Evolutionary conservation across 2,888 invertebrate genomes (phyloP), one percentile per base, ranked within the genome.

Genomic region (Cephus rjabovi): DNA sequence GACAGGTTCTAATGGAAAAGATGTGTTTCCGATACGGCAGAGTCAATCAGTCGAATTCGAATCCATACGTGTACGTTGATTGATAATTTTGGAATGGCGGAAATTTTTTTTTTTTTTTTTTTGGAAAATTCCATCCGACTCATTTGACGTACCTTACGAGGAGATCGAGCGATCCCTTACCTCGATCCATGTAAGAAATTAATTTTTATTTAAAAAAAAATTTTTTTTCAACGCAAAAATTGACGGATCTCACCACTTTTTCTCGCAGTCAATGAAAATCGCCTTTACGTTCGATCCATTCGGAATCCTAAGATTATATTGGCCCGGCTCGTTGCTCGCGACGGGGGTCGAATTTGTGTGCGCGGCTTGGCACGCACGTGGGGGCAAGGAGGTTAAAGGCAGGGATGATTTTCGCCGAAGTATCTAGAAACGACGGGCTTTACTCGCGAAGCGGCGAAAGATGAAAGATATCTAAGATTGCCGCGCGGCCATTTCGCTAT

Each of bases 401-500:
- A 81, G 76, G 77, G 79, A 79, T 82, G 81, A 82, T 84, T 83
- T 83, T 75, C 69, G 68, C 76, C 56, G 76, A 71, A 79, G 78
- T 70, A 77, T 69, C 76, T 69, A 56, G 75, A 78, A 73, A 76
- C 76, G 70, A 76, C 77, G 75, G 34, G 75, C 40, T 79, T 37
- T 37, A 30, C 73, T 74, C 74, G 74, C 77, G 77, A 34, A 75
- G 85, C 87, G 87, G 87, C 84, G 77, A 82, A 86, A 87, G 88
- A 88, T 88, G 86, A 87, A 88, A 87, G 86, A 88, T 87, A 83
- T 85, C 80, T 35, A 80, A 83, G 83, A 85, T 84, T 83, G 84
- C 82, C 78, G 78, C 78, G 78, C 82, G 79, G 80, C 34, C 81
- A 81, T 83, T 86, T 80, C 77, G 74, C 74, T 74, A 74, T 74